These are phyloP conservation scores for Ochotona curzoniae DNA, from an alignment of 2,113 vertebrate genomes.

Conservation along the genomic window DNA sequence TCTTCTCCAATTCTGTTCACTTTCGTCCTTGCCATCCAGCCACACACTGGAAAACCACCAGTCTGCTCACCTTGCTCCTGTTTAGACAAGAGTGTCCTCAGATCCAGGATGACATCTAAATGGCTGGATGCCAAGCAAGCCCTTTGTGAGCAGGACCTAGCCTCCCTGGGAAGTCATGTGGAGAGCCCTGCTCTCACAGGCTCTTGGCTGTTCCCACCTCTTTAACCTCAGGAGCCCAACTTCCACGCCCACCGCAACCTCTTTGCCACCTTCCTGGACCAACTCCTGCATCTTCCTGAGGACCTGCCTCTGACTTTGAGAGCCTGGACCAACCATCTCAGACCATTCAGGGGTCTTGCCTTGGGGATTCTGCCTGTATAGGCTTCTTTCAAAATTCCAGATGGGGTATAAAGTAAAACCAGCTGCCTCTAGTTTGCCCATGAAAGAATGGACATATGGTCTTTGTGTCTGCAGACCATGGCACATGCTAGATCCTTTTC, in stretches of 20 bases:
- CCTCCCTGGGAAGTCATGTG: neutral
- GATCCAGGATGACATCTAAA: neutral
- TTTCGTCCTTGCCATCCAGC: neutral
- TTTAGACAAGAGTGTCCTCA: neutral
- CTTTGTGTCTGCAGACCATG: neutral
- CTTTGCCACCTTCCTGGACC: neutral
- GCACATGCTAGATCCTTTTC: neutral
- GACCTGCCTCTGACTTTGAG: neutral
- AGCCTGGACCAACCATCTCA: neutral
- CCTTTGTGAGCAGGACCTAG: neutral
- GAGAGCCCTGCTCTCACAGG: neutral
- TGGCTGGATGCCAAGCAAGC: neutral
- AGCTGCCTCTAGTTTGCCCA: neutral
- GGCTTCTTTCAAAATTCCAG: neutral
- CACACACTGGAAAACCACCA: neutral
- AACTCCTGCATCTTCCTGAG: neutral
- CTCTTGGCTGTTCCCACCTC: neutral
- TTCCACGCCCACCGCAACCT: neutral
- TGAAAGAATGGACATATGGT: neutral
- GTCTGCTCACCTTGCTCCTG: neutral
- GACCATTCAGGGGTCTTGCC: neutral
- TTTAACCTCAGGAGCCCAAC: neutral
- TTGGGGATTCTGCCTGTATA: neutral
- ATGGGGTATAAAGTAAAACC: neutral
- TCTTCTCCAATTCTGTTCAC: neutral